Evolutionary conservation across 2,113 vertebrate genomes (phyloP).

Genomic region (Gavialis gangeticus): DNA sequence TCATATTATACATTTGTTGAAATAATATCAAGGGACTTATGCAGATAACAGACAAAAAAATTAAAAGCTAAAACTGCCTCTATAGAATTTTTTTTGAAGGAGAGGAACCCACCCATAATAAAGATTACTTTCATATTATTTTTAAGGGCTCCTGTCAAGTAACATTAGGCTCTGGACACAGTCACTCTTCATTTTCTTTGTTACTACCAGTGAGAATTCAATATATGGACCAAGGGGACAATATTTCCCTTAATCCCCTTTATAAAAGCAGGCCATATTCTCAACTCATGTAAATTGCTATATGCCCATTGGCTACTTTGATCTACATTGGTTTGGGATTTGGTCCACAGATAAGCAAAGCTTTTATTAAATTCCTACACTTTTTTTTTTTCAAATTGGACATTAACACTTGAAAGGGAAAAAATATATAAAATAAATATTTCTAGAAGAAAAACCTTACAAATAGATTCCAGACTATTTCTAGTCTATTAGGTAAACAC

Average conservation of each 20-base stretch:
- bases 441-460: neutral
- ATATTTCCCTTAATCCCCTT: neutral
- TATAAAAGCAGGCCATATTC: neutral
- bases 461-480: neutral
- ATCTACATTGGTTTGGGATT: neutral
- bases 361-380: neutral
- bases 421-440: neutral
- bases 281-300: neutral
- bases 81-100: neutral
- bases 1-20: neutral
- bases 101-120: neutral
- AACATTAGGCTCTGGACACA: neutral
- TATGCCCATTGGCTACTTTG: neutral
- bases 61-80: neutral
- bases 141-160: neutral
- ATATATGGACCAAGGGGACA: fast-evolving
- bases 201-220: neutral
- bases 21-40: neutral
- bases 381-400: neutral
- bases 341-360: neutral
- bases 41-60: neutral
- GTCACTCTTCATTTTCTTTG: neutral
- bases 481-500: neutral
- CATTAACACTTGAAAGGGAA: neutral
- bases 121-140: neutral